Percentiles rank a stretch among this genome's conserved stretches.
These are phyloP conservation scores for Neofelis nebulosa DNA, from an alignment of 2,113 vertebrate species.

Conservation along the genomic window DNA sequence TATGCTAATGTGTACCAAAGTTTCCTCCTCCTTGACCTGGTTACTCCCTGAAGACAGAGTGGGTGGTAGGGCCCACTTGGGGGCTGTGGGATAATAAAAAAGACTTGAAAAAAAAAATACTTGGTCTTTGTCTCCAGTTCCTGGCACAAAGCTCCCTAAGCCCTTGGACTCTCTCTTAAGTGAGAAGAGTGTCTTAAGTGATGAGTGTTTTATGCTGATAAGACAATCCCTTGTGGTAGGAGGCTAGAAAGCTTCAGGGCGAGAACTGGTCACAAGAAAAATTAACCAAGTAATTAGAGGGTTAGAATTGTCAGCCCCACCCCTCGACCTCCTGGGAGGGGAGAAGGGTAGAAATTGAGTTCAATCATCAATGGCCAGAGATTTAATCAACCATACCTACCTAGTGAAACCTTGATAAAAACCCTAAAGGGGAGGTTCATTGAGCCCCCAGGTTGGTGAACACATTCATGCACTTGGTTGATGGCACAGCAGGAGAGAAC, in stretches of 20 bases:
- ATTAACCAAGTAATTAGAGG: neutral
- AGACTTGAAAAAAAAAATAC: neutral
- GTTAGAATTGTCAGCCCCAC: neutral
- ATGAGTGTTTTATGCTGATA: neutral
- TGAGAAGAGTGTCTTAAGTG: neutral
- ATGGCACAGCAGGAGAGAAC: neutral
- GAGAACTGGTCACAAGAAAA: neutral
- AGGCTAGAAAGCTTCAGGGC: neutral
- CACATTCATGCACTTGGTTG: neutral
- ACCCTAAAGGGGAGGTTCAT: neutral
- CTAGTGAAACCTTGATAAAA: neutral
- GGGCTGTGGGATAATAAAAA: neutral
- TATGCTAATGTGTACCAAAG: neutral
- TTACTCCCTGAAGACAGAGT: neutral
- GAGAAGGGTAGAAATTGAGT: neutral
- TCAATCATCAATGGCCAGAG: neutral
- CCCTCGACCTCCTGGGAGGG: neutral
- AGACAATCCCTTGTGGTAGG: neutral
- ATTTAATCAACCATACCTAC: neutral
- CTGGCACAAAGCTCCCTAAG: neutral
- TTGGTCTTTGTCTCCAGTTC: neutral
- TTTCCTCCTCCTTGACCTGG: neutral
- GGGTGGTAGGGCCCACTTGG: neutral
- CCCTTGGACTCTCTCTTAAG: neutral
- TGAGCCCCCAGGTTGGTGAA: neutral